Base-by-base conservation (phyloP, 1,140 invertebrate genomes). In the Drosophila lacteicornis region DNA sequence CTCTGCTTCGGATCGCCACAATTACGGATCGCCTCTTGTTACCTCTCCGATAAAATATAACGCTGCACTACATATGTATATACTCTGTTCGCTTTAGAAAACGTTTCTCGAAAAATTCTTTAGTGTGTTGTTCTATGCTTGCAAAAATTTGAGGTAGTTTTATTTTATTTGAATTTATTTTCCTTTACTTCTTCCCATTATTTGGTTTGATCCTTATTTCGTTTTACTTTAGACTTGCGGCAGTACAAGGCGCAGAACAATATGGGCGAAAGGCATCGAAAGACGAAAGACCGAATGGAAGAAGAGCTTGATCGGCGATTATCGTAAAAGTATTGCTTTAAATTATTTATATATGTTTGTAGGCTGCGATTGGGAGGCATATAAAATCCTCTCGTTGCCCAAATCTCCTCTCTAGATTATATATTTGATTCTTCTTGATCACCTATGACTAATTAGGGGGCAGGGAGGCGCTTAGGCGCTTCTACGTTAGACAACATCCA, bases 91-190 rank as follows among this genome's bases (percentile, higher is more conserved):
- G 67, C 66, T 86, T 80, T 91, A 91, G 85, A 91, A 91, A 90
- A 90, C 82, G 71, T 82, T 65, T 82, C 63, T 90, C 86, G 79
- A 90, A 88, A 88, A 85, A 91, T 88, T 84, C 77, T 71, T 85
- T 78, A 80, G 76, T 75, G 70, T 75, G 45, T 70, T 75, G 42
- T 70, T 69, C 40, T 80, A 70, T 71, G 78, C 66, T 77, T 82
- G 63, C 79, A 76, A 80, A 79, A 82, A 76, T 82, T 82, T 81
- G 79, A 82, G 79, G 79, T 82, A 82, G 75, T 84, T 82, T 83
- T 79, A 74, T 82, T 69, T 83, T 70, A 62, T 80, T 75, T 80
- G 55, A 80, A 74, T 83, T 88, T 87, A 62, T 33, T 62, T 66
- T 46, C 46, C 30, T 65, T 60, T 38, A 12, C 62, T 75, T 46